phyloP scores from a whole-genome alignment of 2,888 invertebrate species.

The Andrena bicolor region DNA sequence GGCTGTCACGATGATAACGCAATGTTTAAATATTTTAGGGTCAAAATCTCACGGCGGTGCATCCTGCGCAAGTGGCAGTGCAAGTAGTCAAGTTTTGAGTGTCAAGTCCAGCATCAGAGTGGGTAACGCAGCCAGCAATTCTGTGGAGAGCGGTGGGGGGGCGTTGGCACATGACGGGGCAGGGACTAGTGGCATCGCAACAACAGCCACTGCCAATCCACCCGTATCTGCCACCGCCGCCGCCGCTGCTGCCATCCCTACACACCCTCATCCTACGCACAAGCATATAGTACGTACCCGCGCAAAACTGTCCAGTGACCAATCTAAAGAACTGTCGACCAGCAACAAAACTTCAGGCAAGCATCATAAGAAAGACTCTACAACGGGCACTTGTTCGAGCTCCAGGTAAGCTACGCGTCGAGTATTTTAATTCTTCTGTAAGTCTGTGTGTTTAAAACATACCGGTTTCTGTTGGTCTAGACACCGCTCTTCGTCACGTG shows the following conservation, averaged over 20 bases:
- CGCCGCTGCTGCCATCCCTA: conserved; percentile 84
- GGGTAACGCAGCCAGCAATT: conserved; percentile 85
- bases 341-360: conserved; percentile 81
- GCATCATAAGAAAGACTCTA: conserved; percentile 82
- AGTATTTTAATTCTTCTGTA: background rate
- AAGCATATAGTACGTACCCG: conserved; percentile 83
- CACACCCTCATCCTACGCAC: conserved; percentile 84
- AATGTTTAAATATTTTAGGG: conserved; percentile 68
- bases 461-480: conserved; percentile 60
- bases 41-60: conserved; percentile 75
- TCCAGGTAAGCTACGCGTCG: conserved; percentile 85
- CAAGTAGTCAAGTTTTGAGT: conserved; percentile 82
- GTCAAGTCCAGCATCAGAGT: conserved; percentile 85
- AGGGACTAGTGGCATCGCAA: conserved; percentile 82
- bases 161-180: conserved; percentile 84
- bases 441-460: background rate
- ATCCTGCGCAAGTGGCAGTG: conserved; percentile 78
- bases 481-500: conserved; percentile 86
- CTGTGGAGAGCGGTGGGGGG: conserved; percentile 84
- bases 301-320: conserved; percentile 80
- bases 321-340: conserved; percentile 84
- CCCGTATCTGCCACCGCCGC: conserved; percentile 82
- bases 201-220: conserved; percentile 81
- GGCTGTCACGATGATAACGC: conserved; percentile 12
- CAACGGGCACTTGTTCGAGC: conserved; percentile 90